A percentile compares a stretch with the other conserved stretches of the same genome.
Conservation (phyloP, 2,888 invertebrate species). For the Aproaerema taeniolella region DNA sequence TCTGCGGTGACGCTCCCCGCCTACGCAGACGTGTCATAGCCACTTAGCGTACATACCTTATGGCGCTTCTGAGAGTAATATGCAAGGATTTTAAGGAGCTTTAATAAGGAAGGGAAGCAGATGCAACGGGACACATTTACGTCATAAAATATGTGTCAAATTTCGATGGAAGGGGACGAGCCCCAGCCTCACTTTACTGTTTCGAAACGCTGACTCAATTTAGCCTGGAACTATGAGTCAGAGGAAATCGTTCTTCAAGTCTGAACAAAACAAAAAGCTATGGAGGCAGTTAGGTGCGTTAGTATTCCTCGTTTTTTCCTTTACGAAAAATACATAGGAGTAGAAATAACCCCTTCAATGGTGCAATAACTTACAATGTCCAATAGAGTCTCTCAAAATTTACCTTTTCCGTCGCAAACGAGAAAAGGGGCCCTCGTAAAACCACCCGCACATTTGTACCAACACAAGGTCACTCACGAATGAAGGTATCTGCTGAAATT, state of each 20-base stretch:
- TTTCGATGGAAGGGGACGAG: constrained; percentile 1
- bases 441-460: constrained; percentile 44
- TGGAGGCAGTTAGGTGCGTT: background rate
- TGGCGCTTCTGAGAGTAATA: constrained; percentile 43
- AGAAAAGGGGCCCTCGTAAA: constrained; percentile 53
- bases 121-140: constrained; percentile 5
- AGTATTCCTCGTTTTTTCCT: constrained; percentile 5
- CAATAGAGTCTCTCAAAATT: constrained; percentile 51
- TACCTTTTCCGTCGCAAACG: constrained; percentile 48
- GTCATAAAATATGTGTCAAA: constrained; percentile 12
- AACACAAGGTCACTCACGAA: constrained; percentile 50
- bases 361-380: constrained; percentile 52
- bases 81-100: constrained; percentile 36
- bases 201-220: background rate
- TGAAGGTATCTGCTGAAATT: constrained; percentile 42
- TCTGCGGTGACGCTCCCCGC: constrained; percentile 41
- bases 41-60: constrained; percentile 43
- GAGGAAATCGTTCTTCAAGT: background rate
- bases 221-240: background rate
- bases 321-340: constrained; percentile 8
- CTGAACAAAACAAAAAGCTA: no score
- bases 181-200: no score
- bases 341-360: constrained; percentile 36
- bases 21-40: constrained; percentile 53
- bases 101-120: constrained; percentile 10